These are phyloP conservation scores for Okapia johnstoni DNA, from an alignment of 2,113 vertebrate species.

Conservation along the genomic window DNA sequence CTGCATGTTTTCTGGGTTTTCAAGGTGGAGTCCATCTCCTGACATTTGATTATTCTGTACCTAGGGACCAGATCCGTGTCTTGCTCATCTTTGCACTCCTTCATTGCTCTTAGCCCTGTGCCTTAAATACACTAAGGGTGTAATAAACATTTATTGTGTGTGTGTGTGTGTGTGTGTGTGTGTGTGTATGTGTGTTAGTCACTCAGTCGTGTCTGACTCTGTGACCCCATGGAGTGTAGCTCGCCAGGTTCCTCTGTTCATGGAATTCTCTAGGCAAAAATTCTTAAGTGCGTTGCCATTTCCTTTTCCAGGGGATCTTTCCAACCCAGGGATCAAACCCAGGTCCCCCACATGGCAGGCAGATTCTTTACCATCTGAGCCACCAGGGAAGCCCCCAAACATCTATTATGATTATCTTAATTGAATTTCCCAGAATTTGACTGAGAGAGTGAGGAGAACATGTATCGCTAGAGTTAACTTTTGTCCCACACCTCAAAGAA, in stretches of 20 bases:
- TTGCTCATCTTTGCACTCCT: neutral
- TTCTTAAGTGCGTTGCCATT: neutral
- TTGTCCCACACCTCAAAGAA: neutral
- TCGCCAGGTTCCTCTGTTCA: neutral
- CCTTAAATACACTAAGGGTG: neutral
- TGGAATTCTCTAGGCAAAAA: neutral
- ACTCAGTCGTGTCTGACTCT: accelerated
- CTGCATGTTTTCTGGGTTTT: neutral
- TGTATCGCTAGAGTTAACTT: neutral
- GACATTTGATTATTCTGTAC: neutral
- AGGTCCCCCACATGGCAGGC: neutral
- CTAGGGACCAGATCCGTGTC: neutral
- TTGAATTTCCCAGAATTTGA: neutral
- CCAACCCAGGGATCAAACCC: neutral
- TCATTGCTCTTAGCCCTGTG: neutral
- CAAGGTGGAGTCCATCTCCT: neutral
- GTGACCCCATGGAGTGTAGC: neutral
- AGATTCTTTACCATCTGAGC: neutral
- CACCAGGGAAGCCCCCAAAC: neutral
- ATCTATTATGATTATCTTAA: neutral
- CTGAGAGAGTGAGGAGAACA: neutral
- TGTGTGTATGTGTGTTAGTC: neutral
- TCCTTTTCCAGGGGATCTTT: neutral
- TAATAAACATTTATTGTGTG: neutral
- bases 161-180: neutral